Evolutionary conservation across 2,797 vertebrate genomes (phyloP), one percentile per base, ranked within the genome.

Genomic region (Pterois miles): DNA sequence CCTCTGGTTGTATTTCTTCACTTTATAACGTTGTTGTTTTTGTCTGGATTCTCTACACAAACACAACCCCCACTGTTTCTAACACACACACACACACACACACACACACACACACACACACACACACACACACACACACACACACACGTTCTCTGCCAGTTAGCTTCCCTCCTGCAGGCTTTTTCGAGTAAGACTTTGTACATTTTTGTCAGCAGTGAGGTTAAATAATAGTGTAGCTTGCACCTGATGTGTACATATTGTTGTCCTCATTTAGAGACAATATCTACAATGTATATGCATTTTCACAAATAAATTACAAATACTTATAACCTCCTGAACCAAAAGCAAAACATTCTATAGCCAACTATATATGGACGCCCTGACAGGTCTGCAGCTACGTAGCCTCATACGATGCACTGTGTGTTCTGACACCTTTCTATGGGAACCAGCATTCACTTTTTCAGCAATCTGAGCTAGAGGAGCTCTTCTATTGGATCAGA

Each of bases 141-240:
- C 25, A 29, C 48, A 38, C 34, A 27, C 29, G 1, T 4, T 38
- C 67, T 43, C 46, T 68, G 65, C 59, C 50, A 59, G 56, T 64
- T 81, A 16, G n/a, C 14, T 6, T 63, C 16, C 10, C 53, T 79
- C 63, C 78, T 84, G 22, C 54, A 69, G 78, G 73, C 59, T 74
- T 43, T 53, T 58, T 73, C 20, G n/a, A 83, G 79, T 40, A 59
- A 34, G 43, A 43, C 11, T 46, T 40, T 66, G 33, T 66, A 0
- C n/a, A 52, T 25, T 68, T 60, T 67, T 73, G 25, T 76, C 54
- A 23, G 65, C 9, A 16, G 71, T 50, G 10, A 73, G 52, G 43
- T 59, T 71, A 67, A 82, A 56, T 23, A 12, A 40, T 54, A 29
- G 27, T 65, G 38, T 29, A 72, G 10, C 71, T 31, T 46, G 9